Conservation (phyloP, 2,797 vertebrate species). For the Acropternis orthonyx region DNA sequence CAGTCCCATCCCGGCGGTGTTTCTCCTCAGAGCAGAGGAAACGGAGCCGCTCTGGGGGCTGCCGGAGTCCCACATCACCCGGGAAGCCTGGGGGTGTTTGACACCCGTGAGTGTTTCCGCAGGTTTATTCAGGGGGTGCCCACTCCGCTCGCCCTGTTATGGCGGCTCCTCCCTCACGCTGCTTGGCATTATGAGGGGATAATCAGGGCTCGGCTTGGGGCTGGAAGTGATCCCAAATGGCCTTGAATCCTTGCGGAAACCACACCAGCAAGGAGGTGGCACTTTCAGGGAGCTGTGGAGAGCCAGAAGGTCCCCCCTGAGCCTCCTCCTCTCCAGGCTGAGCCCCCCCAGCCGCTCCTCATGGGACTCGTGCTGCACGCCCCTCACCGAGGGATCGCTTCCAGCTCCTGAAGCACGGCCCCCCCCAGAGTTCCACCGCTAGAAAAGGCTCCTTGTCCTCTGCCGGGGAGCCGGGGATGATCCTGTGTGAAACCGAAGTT, state of each 20-base stretch:
- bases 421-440: too few species aligned
- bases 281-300: neutral
- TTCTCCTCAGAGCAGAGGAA: neutral
- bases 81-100: neutral
- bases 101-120: neutral
- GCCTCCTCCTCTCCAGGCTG: too few species aligned
- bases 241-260: too few species aligned
- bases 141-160: neutral
- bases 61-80: accelerated
- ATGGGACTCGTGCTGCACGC: too few species aligned
- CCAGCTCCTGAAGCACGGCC: too few species aligned
- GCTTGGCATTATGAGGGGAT: accelerated
- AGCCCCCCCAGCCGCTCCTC: too few species aligned
- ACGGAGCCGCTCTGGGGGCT: accelerated
- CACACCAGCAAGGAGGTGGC: neutral
- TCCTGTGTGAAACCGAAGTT: too few species aligned
- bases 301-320: too few species aligned
- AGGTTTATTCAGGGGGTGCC: neutral
- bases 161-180: neutral
- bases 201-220: accelerated
- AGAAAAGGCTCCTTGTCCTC: too few species aligned
- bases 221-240: neutral
- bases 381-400: too few species aligned
- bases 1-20: accelerated
- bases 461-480: too few species aligned